Evolutionary conservation across 2,888 invertebrate species (phyloP).

Genomic region (Erebia palarica): DNA sequence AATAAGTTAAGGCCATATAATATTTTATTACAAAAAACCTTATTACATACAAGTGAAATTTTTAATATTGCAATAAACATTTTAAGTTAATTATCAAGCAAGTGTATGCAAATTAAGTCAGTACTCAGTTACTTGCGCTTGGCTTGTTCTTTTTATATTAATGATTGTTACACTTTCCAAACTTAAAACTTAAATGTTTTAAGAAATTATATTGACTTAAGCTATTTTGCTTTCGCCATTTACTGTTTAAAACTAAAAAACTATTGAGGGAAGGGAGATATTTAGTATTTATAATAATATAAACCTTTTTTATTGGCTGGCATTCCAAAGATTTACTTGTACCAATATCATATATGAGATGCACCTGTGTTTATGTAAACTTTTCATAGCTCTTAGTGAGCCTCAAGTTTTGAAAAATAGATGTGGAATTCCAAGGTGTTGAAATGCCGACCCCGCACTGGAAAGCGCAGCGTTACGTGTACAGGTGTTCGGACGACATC

Average conservation of each 20-base stretch:
- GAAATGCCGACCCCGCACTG: no score
- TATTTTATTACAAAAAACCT: background rate
- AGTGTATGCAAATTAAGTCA: background rate
- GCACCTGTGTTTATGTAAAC: no score
- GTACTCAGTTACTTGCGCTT: background rate
- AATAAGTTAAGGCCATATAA: background rate
- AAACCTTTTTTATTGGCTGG: no score
- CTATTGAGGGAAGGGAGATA: background rate
- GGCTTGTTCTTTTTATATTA: background rate
- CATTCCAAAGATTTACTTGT: no score
- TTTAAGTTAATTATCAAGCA: background rate
- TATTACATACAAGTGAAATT: background rate
- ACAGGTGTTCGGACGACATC: no score
- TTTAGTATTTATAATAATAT: no score
- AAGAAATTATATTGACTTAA: background rate
- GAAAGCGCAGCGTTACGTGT: no score
- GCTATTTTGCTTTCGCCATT: background rate
- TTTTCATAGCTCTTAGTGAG: no score
- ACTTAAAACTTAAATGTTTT: background rate
- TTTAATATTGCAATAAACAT: background rate
- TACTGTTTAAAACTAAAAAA: background rate
- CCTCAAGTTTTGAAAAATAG: no score
- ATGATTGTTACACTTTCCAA: slow-evolving; percentile 4
- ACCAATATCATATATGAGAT: no score
- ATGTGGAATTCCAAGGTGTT: no score